A percentile compares a stretch with the other conserved stretches of the same genome.
Evolutionary conservation across 2,797 vertebrate species (phyloP).

Genomic region (Chromis chromis): DNA sequence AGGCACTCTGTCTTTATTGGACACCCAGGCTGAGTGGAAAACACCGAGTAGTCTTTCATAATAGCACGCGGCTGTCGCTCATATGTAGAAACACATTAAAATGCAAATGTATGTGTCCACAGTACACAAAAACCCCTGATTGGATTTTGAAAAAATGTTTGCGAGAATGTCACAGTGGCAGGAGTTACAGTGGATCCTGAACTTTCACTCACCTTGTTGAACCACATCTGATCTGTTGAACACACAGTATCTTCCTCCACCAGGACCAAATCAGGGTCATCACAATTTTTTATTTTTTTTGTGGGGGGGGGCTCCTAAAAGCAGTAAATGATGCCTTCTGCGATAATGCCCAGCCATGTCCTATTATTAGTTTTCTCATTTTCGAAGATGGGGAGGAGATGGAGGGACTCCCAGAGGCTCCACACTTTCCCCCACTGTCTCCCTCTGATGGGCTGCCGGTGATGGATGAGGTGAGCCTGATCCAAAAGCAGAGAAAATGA

Average conservation of each 20-base stretch:
- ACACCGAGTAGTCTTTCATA: constrained; percentile 1
- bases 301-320: not conserved
- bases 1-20: not conserved
- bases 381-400: constrained; percentile 47
- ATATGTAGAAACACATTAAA: not conserved
- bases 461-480: constrained; percentile 66
- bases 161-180: not conserved
- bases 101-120: constrained; percentile 9
- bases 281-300: not conserved
- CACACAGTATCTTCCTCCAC: constrained; percentile 1
- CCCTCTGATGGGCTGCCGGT: constrained; percentile 41
- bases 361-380: constrained; percentile 67
- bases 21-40: not conserved
- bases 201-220: constrained; percentile 33
- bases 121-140: not conserved
- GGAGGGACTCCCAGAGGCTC: constrained; percentile 38
- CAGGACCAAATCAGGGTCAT: constrained; percentile 8
- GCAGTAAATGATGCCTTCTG: constrained; percentile 36
- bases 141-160: not conserved
- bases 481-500: constrained; percentile 60
- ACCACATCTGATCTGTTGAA: constrained; percentile 12
- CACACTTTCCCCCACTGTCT: constrained; percentile 23
- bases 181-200: constrained; percentile 5
- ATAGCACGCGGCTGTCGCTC: not conserved
- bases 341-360: constrained; percentile 28